Evolutionary conservation across 2,797 vertebrate genomes (phyloP), one percentile per base, ranked within the genome.

Genomic region (Acanthopagrus latus): DNA sequence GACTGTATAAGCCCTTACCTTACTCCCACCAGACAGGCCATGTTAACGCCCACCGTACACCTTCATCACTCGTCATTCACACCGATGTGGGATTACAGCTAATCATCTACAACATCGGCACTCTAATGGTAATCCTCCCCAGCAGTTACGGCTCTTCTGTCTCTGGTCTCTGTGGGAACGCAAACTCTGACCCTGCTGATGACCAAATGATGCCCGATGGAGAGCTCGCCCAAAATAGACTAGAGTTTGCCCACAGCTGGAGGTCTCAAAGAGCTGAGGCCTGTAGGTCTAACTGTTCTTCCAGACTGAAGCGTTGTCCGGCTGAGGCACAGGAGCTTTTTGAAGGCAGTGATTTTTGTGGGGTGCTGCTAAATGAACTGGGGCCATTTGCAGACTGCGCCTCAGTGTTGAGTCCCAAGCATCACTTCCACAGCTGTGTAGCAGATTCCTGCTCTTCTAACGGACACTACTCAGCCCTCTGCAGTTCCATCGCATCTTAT

Each of bases 121-220:
- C 68, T 4, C 21, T 96, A 48, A 66, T 73, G 0, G 33, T 96
- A 5, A 84, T 81, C 55, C 80, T 96, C 16, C 92, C 94, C 0
- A 0, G 43, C 0, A 17, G 3, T 29, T 91, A 95, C 70, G 62
- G 7, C 0, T 84, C 69, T 2, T 84, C 80, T 1, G 86, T 96
- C 8, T 94, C 91, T 0, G 95, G 95, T 16, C 74, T 96, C 27
- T 96, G 96, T 0, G 94, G 95, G 4, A 95, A 96, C 65, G 89
- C 76, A 18, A 95, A 88, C 58, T 3, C 84, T 0, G 1, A 96
- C 23, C 71, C 86, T 0, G 0, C 0, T 0, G 94, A 96, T 0
- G 95, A 96, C 3, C 73, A 82, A 43, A 68, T 83, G 18, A 90
- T 68, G 0, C 72, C 89, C 0, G 46, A 73, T 0, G 62, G 58